Base-by-base conservation (phyloP, 2,797 vertebrate species). In the Poecile montanus region DNA sequence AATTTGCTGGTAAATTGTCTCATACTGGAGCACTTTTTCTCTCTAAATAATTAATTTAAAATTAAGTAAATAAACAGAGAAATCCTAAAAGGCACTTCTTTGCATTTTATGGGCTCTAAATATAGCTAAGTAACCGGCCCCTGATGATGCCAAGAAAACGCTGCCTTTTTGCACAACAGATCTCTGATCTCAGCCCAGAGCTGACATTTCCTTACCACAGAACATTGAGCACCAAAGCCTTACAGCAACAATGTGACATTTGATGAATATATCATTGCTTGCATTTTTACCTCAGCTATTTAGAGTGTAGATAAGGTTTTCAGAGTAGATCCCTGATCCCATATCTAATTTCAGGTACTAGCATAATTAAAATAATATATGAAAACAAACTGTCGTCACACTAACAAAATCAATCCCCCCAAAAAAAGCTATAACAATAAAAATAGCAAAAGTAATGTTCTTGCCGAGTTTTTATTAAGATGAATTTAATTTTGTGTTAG, bases 381-480 rank as follows among this genome's bases (percentile, higher is more conserved):
- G 75, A 78, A 95, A 95, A 71, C 22, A 92, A 74, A 91, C 0
- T 0, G 77, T 48, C 7, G 3, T 32, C 84, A 72, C 7, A 72
- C 13, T 30, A 68, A 51, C 13, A 91, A 91, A 94, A 94, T 88
- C 75, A 89, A 85, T 78, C 44, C n/a, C n/a, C 38, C 38, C 36
- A 9, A 36, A 85, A 29, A 93, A 95, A 88, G 47, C 47, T 85
- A 10, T 73, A 67, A 63, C 12, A 76, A 79, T 22, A 93, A 60
- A 60, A 90, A 81, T 38, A 84, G 30, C 11, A 63, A 60, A 80
- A 85, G 17, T 32, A 89, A 88, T 42, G 16, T 32, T 85, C 44
- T 51, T 67, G 50, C 22, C 56, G 82, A 85, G 56, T 83, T 91
- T 94, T 91, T 85, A 78, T 86, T 54, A 87, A 82, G 71, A 94